Base-by-base conservation (phyloP, 2,888 invertebrate species). In the Shargacucullia verbasci region DNA sequence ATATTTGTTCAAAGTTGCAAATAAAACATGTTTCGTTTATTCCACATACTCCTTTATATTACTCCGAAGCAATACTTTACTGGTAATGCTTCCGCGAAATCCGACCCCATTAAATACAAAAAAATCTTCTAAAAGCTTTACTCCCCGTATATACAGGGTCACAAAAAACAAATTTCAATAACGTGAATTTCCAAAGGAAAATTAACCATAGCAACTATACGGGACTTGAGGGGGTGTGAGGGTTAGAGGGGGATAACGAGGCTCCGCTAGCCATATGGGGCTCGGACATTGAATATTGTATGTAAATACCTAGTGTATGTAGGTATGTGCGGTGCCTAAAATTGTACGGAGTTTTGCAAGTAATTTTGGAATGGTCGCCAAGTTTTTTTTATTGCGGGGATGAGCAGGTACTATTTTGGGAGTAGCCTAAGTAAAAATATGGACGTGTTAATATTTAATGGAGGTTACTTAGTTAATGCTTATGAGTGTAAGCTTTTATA, bases 221-320 rank as follows among this genome's bases (percentile, higher is more conserved):
- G 31, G 57, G 50, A n/a, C 20, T 20, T 54, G 52, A 52, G 41
- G 43, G 43, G 49, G 58, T 41, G 49, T 9, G 29, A 38, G 41
- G 15, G n/a, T 25, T 37, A n/a, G 43, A 33, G 11, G 46, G 46
- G 54, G 50, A 37, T 71, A 62, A 73, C 67, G 73, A 69, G 62
- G 65, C 65, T 58, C 40, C 66, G 73, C 59, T 46, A 25, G 57
- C 75, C 75, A 76, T 76, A 73, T 76, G 75, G 74, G 75, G 54
- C 77, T 62, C 62, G 77, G 75, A 71, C 75, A 66, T 64, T 69
- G 74, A 71, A 77, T 77, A 77, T 71, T 69, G 66, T 65, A 74
- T 77, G 77, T 73, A 63, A 72, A 70, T 67, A 61, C 45, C 40
- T 29, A 1, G 8, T 29, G 7, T 9, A 9, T 70, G 35, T 52